Percentiles rank a stretch among this genome's conserved stretches.
These are phyloP conservation scores for Trichogramma dendrolimi DNA, from an alignment of 2,888 invertebrate genomes.

Conservation along the genomic window DNA sequence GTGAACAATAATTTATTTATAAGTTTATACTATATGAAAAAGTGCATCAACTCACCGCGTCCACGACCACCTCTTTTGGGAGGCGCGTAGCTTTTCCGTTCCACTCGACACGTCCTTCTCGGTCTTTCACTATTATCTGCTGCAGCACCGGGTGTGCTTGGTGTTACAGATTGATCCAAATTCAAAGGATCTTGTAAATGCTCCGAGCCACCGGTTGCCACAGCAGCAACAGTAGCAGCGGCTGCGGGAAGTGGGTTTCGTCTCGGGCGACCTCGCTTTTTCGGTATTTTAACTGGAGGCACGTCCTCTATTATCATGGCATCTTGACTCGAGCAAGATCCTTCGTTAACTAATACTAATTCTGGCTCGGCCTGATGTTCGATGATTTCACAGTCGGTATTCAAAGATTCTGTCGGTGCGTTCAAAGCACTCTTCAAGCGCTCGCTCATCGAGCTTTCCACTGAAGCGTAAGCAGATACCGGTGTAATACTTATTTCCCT, in stretches of 20 bases:
- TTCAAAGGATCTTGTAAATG: constrained; percentile 42
- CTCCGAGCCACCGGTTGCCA: constrained; percentile 18
- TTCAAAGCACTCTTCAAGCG: constrained; percentile 41
- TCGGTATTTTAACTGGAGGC: constrained; percentile 42
- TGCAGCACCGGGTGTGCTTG: background rate
- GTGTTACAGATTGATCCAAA: constrained; percentile 36
- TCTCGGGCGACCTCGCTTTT: constrained; percentile 47
- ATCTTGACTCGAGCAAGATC: constrained; percentile 50
- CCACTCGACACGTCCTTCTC: constrained; percentile 45
- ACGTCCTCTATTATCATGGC: constrained; percentile 51
- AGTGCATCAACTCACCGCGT: constrained; percentile 37
- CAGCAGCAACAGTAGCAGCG: constrained; percentile 20
- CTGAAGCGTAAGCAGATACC: constrained; percentile 28
- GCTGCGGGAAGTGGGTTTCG: constrained; percentile 33
- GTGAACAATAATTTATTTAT: background rate
- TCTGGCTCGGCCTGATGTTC: constrained; percentile 43
- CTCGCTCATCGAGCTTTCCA: constrained; percentile 38
- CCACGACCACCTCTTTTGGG: constrained; percentile 48
- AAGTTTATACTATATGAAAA: background rate
- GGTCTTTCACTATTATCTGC: constrained; percentile 44
- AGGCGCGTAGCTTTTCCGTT: constrained; percentile 49
- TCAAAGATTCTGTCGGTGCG: constrained; percentile 34
- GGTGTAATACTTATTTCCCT: constrained; percentile 50
- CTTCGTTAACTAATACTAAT: constrained; percentile 49
- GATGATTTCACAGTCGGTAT: constrained; percentile 48